phyloP scores from a whole-genome alignment of 2,113 vertebrate species.

The Apodemus speciosus region DNA sequence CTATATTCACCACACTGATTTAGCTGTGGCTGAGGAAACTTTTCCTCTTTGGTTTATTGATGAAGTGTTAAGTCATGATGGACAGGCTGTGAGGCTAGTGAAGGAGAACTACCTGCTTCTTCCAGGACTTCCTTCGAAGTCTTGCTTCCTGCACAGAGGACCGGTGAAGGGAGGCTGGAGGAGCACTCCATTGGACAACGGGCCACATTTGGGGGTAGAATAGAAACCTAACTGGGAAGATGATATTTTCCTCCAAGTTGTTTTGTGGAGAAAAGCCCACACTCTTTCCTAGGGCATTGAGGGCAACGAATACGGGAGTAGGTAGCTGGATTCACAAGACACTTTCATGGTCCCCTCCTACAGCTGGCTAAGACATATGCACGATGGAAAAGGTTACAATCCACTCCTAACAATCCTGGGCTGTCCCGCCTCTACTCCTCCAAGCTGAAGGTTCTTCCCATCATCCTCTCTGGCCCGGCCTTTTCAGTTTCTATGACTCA shows the following conservation, averaged over 20 bases:
- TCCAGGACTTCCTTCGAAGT: background rate
- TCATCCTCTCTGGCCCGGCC: background rate
- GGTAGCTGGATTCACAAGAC: background rate
- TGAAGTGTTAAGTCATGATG: constrained; percentile 54
- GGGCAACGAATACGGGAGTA: background rate
- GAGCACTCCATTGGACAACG: accelerated
- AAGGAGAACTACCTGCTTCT: background rate
- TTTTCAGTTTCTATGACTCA: background rate
- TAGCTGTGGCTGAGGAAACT: constrained; percentile 61
- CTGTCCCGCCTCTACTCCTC: background rate
- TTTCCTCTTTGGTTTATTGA: constrained; percentile 74
- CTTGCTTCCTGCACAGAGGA: background rate
- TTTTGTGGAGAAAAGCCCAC: constrained; percentile 12
- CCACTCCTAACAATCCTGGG: too few species aligned
- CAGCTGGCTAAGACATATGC: accelerated
- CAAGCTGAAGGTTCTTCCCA: background rate
- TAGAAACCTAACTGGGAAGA: background rate
- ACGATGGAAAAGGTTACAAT: background rate
- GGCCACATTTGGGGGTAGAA: background rate
- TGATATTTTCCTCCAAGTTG: background rate
- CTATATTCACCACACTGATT: constrained; percentile 70
- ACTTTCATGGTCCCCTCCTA: background rate
- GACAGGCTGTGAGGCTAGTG: background rate
- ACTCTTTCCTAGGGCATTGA: background rate
- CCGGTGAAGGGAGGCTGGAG: background rate